Evolutionary conservation across 2,113 vertebrate species (phyloP).

Genomic region (Coptodon rendalli): DNA sequence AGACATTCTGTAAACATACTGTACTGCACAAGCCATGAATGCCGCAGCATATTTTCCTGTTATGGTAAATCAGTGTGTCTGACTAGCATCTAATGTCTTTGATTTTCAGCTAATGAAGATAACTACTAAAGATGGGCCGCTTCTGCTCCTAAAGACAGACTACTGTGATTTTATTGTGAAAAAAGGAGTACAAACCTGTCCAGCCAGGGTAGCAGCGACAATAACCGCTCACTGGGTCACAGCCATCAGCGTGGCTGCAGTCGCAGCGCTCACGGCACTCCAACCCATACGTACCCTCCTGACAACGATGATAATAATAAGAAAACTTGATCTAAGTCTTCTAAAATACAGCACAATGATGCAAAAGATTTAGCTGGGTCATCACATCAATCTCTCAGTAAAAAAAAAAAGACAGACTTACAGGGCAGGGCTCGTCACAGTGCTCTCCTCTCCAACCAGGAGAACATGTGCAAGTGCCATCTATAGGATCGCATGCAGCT

Average conservation of each 20-base stretch:
- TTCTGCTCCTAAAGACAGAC: neutral
- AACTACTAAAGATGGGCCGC: neutral
- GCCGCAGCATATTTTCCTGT: neutral
- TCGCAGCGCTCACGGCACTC: slow-evolving; percentile 89
- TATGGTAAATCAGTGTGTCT: neutral
- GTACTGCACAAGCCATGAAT: neutral
- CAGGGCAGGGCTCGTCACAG: slow-evolving; percentile 85
- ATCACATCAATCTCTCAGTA: neutral
- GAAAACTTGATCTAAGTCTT: neutral
- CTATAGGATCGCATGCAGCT: slow-evolving; percentile 82
- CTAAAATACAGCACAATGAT: neutral
- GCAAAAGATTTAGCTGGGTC: neutral
- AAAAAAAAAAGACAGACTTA: slow-evolving; percentile 63
- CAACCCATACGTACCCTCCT: slow-evolving; percentile 91
- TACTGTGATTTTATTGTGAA: neutral
- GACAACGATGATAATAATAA: neutral
- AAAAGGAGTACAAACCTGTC: slow-evolving; percentile 81
- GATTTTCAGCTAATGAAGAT: neutral
- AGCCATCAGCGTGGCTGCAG: slow-evolving; percentile 89
- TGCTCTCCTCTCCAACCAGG: slow-evolving; percentile 86
- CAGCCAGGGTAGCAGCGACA: slow-evolving; percentile 93
- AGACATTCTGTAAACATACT: slow-evolving; percentile 42
- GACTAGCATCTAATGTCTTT: neutral
- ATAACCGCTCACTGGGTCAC: slow-evolving; percentile 86
- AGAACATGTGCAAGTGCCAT: slow-evolving; percentile 85